Evolutionary conservation across 2,888 invertebrate genomes (phyloP).

Genomic region (Oscheius myriophilus): DNA sequence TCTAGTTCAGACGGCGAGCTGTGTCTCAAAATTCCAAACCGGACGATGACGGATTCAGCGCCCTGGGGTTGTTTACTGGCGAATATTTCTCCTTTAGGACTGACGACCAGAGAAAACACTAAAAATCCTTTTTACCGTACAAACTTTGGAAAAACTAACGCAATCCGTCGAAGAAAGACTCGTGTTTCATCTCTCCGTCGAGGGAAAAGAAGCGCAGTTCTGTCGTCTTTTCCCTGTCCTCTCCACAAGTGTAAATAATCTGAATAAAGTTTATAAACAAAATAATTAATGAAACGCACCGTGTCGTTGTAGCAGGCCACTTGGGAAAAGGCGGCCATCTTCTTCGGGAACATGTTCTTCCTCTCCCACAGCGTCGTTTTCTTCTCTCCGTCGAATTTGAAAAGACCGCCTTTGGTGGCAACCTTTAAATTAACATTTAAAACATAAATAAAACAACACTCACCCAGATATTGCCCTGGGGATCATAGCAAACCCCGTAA

Average conservation of each 20-base stretch:
- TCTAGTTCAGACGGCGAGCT: too few relatives aligned
- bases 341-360: constrained; percentile 64
- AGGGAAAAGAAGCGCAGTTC: constrained; percentile 55
- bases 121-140: constrained; percentile 4
- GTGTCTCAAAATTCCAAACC: too few relatives aligned
- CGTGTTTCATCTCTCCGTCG: constrained; percentile 58
- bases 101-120: constrained; percentile 51
- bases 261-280: constrained; percentile 31
- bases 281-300: constrained; percentile 35
- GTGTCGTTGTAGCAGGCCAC: constrained; percentile 59
- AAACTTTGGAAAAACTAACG: constrained; percentile 40
- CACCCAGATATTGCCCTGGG: constrained; percentile 52
- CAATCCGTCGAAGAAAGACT: constrained; percentile 67
- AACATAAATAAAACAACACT: background rate
- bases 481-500: constrained; percentile 60
- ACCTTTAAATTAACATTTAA: constrained; percentile 34
- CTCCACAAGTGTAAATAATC: constrained; percentile 64
- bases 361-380: constrained; percentile 47
- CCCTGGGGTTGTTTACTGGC: constrained; percentile 57
- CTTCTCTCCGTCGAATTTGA: constrained; percentile 59
- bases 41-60: constrained; percentile 49
- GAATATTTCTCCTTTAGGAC: constrained; percentile 60
- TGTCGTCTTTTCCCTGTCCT: constrained; percentile 55
- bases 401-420: constrained; percentile 67
- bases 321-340: constrained; percentile 66